These are phyloP conservation scores for Lynx canadensis DNA, from an alignment of 2,113 vertebrate species.

Conservation along the genomic window DNA sequence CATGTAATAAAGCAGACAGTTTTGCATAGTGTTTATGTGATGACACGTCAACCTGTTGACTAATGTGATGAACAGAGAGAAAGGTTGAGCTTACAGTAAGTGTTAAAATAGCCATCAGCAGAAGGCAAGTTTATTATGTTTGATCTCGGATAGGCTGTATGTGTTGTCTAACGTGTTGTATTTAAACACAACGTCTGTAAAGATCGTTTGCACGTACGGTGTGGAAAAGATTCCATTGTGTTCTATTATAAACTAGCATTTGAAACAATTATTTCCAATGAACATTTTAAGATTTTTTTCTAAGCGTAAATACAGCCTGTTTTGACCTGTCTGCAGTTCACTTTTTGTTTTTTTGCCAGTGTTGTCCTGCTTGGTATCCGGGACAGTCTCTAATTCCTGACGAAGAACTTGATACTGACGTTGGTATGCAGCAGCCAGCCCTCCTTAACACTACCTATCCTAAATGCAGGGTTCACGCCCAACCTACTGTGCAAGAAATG, in stretches of 20 bases:
- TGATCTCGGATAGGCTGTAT: conserved; percentile 41
- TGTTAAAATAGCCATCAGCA: conserved; percentile 51
- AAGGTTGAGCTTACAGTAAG: conserved; percentile 25
- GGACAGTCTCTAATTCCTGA: conserved; percentile 79
- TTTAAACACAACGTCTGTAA: conserved; percentile 9
- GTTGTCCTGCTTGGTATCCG: conserved; percentile 80
- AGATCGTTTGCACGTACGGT: conserved; percentile 40
- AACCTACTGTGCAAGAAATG: conserved; percentile 79
- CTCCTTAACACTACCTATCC: conserved; percentile 78
- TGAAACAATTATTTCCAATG: background rate
- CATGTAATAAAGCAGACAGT: background rate
- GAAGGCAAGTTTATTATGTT: conserved; percentile 51
- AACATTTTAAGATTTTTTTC: conserved; percentile 47
- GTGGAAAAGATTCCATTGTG: conserved; percentile 5
- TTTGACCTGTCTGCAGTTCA: conserved; percentile 77
- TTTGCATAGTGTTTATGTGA: conserved; percentile 42
- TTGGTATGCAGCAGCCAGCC: conserved; percentile 77
- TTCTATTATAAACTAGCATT: conserved; percentile 38
- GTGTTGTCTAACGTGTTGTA: conserved; percentile 29
- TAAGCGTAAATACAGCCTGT: conserved; percentile 57
- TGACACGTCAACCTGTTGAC: conserved; percentile 7
- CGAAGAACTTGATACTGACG: conserved; percentile 80
- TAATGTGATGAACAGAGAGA: conserved; percentile 32
- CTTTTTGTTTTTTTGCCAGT: conserved; percentile 79
- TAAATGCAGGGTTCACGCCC: conserved; percentile 78